Evolutionary conservation across 2,797 vertebrate species (phyloP), one percentile per base, ranked within the genome.

Genomic region (Gymnodraco acuticeps): DNA sequence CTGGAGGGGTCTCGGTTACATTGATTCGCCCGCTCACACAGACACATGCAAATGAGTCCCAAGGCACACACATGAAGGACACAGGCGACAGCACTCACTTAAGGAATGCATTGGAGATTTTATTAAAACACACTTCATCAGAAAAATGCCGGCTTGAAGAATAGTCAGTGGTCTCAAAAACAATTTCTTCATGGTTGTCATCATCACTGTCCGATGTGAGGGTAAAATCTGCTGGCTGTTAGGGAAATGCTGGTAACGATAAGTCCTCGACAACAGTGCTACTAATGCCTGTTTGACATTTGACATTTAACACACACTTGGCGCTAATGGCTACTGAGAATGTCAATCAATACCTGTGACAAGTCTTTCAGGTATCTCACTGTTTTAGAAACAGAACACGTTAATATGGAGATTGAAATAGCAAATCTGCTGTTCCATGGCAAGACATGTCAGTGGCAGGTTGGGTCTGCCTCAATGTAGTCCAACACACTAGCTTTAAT

Each of bases 1-100:
- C 85, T 82, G 76, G 64, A 53, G 85, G 78, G 77, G 75, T 76
- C 80, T 86, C 87, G 2, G 75, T 87, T 78, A 82, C 84, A 80
- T 70, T 52, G 82, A 85, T 87, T 83, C 47, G 73, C 79, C 61
- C 6, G 63, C 82, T 78, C 82, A 7, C 70, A 47, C 74, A 68
- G 74, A 80, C 65, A 27, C 78, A 83, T 83, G 86, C 73, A 82
- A 81, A 88, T 85, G 72, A 84, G 52, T 64, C 65, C 43, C 20
- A 5, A 38, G 8, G 51, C 68, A 46, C 75, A 67, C 65, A 71
- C 64, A 48, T 6, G n/a, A 53, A 64, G 19, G 50, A 72, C 59
- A 51, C 38, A 20, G 31, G 64, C 50, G 33, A 38, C 19, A 27
- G 0, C 45, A 33, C 11, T 3, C 59, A 15, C 33, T 61, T n/a